A percentile compares a stretch with the other conserved stretches of the same genome.
Evolutionary conservation across 2,797 vertebrate species (phyloP).

Genomic region (Oreochromis grahami): DNA sequence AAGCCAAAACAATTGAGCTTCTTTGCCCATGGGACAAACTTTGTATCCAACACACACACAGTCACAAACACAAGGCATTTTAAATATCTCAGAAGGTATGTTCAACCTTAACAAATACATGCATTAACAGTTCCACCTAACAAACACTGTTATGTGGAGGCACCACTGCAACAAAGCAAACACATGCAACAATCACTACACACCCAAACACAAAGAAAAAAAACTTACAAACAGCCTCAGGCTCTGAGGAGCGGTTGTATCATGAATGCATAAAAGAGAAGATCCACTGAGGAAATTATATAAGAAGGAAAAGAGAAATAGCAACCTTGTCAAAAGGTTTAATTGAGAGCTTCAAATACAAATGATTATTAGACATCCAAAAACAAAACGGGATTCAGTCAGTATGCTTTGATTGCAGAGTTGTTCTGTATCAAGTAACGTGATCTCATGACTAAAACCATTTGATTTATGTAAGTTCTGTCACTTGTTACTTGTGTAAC

Average conservation of each 20-base stretch:
- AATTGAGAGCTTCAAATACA: background rate
- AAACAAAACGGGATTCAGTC: background rate
- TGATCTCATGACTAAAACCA: background rate
- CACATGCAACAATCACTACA: slow-evolving; percentile 65
- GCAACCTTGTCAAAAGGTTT: slow-evolving; percentile 13
- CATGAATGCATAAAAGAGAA: slow-evolving; percentile 43
- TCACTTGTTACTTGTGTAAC: slow-evolving; percentile 63
- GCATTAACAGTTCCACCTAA: slow-evolving; percentile 41
- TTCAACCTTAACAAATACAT: slow-evolving; percentile 53
- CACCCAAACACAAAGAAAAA: slow-evolving; percentile 47
- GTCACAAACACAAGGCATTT: slow-evolving; percentile 8
- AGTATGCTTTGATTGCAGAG: background rate
- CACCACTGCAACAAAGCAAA: slow-evolving; percentile 64
- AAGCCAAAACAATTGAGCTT: slow-evolving; percentile 58
- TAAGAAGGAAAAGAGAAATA: slow-evolving; percentile 14
- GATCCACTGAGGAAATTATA: slow-evolving; percentile 42
- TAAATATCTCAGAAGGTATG: slow-evolving; percentile 32
- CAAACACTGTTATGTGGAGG: slow-evolving; percentile 18
- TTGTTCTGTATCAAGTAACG: background rate
- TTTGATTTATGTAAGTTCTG: slow-evolving; percentile 58
- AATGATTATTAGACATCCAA: background rate
- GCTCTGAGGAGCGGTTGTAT: slow-evolving; percentile 33
- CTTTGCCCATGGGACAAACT: slow-evolving; percentile 45
- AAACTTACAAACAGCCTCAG: slow-evolving; percentile 72
- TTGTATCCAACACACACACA: slow-evolving; percentile 2